Conservation (phyloP, 2,113 vertebrate genomes). For the Aldabrachelys gigantea region DNA sequence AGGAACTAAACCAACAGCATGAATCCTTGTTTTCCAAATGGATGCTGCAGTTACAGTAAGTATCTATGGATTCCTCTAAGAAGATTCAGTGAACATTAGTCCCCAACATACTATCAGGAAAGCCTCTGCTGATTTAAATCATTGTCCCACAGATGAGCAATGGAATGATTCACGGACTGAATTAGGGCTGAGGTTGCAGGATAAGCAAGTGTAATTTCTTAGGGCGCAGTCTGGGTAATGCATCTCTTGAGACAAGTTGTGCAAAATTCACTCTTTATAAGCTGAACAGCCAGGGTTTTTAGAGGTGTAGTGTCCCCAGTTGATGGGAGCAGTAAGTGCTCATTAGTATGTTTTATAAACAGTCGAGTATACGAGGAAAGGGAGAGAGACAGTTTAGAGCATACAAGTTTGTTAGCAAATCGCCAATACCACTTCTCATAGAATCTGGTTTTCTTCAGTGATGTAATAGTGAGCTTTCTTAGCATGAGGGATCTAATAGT, state of each 20-base stretch:
- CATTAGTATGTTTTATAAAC: background rate
- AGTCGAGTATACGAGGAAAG: background rate
- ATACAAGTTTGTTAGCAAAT: background rate
- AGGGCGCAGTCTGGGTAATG: background rate
- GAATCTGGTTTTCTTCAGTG: background rate
- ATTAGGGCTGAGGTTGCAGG: background rate
- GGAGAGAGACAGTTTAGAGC: background rate
- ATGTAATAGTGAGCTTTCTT: background rate
- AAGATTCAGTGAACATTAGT: background rate
- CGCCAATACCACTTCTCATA: background rate
- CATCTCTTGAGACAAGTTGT: background rate
- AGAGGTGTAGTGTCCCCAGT: background rate
- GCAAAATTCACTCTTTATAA: background rate
- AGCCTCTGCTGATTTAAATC: background rate
- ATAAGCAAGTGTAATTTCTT: background rate
- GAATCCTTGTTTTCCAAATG: slow-evolving; percentile 91
- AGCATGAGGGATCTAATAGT: background rate
- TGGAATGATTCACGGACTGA: background rate
- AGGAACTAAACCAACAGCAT: slow-evolving; percentile 85
- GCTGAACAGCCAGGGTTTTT: background rate
- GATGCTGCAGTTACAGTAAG: slow-evolving; percentile 96
- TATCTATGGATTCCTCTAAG: slow-evolving; percentile 38
- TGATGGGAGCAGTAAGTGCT: background rate
- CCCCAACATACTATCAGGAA: background rate
- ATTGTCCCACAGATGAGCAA: background rate